Evolutionary conservation across 1,140 invertebrate species (phyloP).

Genomic region (Melanaphis sacchari): DNA sequence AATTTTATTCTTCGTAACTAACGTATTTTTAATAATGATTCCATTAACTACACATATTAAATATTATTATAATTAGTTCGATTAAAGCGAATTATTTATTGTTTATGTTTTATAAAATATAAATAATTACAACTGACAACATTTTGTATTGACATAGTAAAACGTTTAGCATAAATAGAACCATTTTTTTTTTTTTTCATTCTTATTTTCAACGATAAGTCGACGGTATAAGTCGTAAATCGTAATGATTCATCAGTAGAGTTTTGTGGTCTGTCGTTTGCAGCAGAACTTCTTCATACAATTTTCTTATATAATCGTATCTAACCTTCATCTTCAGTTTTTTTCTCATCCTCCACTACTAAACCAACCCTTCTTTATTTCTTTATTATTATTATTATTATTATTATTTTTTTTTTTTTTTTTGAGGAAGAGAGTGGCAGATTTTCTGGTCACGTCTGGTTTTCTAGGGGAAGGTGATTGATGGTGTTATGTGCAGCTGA

Average conservation of each 20-base stretch:
- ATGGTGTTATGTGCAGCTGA: slow-evolving; percentile 43
- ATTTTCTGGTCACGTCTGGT: slow-evolving; percentile 42
- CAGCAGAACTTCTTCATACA: background rate
- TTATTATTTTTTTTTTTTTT: slow-evolving; percentile 2
- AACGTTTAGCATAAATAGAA: background rate
- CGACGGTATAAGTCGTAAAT: background rate
- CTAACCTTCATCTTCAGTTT: background rate
- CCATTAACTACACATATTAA: background rate
- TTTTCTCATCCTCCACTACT: background rate
- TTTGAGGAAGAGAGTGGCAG: background rate
- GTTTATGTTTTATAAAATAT: background rate
- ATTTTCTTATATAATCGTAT: slow-evolving; percentile 17
- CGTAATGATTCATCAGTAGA: slow-evolving; percentile 18
- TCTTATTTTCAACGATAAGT: background rate
- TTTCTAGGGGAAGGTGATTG: slow-evolving; percentile 27
- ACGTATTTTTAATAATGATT: background rate
- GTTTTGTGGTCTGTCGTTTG: background rate
- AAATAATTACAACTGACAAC: background rate
- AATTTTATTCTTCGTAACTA: background rate
- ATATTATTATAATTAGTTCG: background rate
- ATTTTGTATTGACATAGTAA: background rate
- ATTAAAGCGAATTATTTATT: background rate
- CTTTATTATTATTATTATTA: too few species aligned
- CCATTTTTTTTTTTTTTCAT: background rate
- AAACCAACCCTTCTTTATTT: background rate